phyloP scores from a whole-genome alignment of 2,797 vertebrate genomes.

The Acanthopagrus latus region DNA sequence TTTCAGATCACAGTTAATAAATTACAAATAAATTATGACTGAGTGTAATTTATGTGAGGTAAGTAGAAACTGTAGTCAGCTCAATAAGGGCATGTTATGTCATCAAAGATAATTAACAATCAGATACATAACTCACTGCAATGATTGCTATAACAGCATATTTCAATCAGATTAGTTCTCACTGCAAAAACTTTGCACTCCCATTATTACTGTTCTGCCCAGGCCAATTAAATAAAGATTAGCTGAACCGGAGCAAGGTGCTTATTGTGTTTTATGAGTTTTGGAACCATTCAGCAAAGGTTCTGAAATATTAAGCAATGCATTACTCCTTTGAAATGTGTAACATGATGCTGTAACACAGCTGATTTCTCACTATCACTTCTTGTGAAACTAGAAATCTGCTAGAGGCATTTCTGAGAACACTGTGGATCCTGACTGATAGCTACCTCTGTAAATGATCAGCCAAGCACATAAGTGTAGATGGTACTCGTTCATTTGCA shows the following conservation, averaged over 20 bases:
- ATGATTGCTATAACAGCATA: constrained; percentile 20
- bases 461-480: neutral
- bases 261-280: neutral
- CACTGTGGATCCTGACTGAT: neutral
- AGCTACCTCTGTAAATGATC: constrained; percentile 28
- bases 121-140: neutral
- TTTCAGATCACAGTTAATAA: neutral
- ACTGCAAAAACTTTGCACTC: neutral
- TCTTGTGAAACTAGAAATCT: constrained; percentile 20
- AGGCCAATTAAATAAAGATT: constrained; percentile 25
- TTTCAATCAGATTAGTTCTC: constrained; percentile 11
- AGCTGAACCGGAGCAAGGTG: neutral
- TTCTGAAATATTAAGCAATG: neutral
- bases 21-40: neutral
- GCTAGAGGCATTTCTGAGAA: constrained; percentile 28
- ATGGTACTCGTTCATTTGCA: neutral
- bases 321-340: neutral
- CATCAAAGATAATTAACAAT: neutral
- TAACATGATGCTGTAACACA: constrained; percentile 6
- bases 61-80: neutral
- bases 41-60: neutral
- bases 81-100: neutral
- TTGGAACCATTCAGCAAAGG: neutral
- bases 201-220: constrained; percentile 13
- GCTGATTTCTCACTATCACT: neutral